phyloP scores from a whole-genome alignment of 2,797 vertebrate species.

The Falco rusticolus region DNA sequence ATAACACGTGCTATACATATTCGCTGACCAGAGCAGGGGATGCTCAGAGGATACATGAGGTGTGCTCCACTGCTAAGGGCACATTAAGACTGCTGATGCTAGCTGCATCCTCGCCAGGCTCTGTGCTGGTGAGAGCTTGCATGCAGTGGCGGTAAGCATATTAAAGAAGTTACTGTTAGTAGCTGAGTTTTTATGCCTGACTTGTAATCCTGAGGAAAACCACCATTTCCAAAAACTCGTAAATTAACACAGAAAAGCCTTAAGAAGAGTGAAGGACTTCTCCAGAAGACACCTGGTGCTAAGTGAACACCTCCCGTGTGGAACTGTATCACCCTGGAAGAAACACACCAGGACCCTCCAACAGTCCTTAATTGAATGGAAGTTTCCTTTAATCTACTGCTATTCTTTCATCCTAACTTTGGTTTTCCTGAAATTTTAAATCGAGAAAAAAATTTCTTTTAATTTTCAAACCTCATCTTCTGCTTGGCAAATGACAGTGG shows the following conservation, averaged over 20 bases:
- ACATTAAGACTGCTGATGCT: neutral
- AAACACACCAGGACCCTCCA: neutral
- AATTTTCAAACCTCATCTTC: neutral
- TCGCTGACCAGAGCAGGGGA: neutral
- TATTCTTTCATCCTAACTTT: neutral
- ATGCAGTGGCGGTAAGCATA: accelerated
- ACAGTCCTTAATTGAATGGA: accelerated
- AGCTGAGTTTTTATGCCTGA: neutral
- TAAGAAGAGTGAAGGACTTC: neutral
- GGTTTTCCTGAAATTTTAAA: neutral
- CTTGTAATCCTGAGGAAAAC: neutral
- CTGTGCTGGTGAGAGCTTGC: neutral
- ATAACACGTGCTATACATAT: neutral
- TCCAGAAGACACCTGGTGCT: neutral
- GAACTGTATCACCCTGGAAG: neutral
- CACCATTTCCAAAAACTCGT: neutral
- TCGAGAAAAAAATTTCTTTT: neutral
- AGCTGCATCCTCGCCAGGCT: neutral
- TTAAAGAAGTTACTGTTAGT: neutral
- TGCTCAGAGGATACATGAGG: neutral
- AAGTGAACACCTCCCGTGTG: accelerated
- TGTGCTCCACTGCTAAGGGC: neutral
- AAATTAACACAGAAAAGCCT: neutral
- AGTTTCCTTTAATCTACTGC: neutral
- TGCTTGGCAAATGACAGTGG: neutral